Percentiles rank a stretch among this genome's conserved stretches.
These are phyloP conservation scores for Carlito syrichta DNA, from an alignment of 2,113 vertebrate genomes.

Conservation along the genomic window DNA sequence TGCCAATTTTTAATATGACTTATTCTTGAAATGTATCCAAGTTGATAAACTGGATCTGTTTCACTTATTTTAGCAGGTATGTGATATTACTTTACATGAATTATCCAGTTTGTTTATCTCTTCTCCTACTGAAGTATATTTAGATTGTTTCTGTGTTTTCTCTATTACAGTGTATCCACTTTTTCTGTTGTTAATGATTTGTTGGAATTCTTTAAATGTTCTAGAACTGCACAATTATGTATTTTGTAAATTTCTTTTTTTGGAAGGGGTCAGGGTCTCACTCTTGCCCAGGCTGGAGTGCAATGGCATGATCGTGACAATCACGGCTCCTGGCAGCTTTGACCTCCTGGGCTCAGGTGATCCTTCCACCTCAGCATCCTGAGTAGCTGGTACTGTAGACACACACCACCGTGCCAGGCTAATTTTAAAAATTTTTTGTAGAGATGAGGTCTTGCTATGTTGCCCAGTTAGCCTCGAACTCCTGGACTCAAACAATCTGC, in stretches of 20 bases:
- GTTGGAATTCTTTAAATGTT: neutral
- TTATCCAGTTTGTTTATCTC: neutral
- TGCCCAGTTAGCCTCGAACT: too few relatives aligned
- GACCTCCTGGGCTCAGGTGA: too few relatives aligned
- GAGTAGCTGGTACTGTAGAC: too few relatives aligned
- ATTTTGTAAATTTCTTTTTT: neutral
- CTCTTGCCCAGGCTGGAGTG: too few relatives aligned
- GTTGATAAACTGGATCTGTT: neutral
- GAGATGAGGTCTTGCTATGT: too few relatives aligned
- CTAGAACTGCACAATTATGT: neutral
- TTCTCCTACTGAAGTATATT: neutral
- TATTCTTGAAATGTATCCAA: neutral
- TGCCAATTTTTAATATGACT: neutral
- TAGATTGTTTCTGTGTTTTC: neutral
- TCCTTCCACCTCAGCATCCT: too few relatives aligned
- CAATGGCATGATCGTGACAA: too few relatives aligned
- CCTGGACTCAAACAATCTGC: too few relatives aligned
- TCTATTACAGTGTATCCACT: neutral
- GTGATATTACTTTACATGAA: neutral
- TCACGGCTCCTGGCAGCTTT: too few relatives aligned
- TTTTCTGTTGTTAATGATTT: neutral
- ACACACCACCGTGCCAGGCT: too few relatives aligned
- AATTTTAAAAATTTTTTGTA: too few relatives aligned
- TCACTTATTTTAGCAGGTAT: neutral
- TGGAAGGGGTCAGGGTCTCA: too few relatives aligned